A percentile compares a stretch with the other conserved stretches of the same genome.
phyloP scores from a whole-genome alignment of 2,888 invertebrate species.

The Drosophila borborema region DNA sequence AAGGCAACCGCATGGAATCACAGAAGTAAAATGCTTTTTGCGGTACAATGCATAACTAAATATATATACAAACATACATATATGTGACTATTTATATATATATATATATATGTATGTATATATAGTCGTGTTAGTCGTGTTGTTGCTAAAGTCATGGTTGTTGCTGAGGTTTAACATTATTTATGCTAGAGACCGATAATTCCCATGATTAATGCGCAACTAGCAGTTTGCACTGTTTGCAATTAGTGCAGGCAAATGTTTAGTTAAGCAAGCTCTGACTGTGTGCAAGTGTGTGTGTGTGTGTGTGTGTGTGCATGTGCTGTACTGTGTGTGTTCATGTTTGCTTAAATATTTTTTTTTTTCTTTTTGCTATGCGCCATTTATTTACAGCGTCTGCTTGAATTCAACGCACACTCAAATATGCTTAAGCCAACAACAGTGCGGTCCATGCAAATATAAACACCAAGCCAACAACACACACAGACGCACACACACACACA shows the following conservation, averaged over 20 bases:
- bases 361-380: slow-evolving; percentile 47
- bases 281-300: slow-evolving; percentile 9
- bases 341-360: slow-evolving; percentile 60
- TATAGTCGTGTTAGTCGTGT: slow-evolving; percentile 9
- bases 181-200: slow-evolving; percentile 62
- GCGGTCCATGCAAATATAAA: slow-evolving; percentile 13
- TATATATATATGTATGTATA: slow-evolving; percentile 8
- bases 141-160: slow-evolving; percentile 38
- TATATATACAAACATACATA: neutral
- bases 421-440: slow-evolving; percentile 52
- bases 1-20: slow-evolving; percentile 53
- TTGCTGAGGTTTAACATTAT: slow-evolving; percentile 49
- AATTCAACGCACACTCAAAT: slow-evolving; percentile 55
- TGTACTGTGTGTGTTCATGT: slow-evolving; percentile 17
- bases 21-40: slow-evolving; percentile 63
- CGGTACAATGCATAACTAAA: slow-evolving; percentile 30
- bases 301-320: neutral
- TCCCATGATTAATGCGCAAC: slow-evolving; percentile 65
- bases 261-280: slow-evolving; percentile 36
- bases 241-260: slow-evolving; percentile 68
- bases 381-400: slow-evolving; percentile 54
- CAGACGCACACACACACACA: slow-evolving; percentile 7
- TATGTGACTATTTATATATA: slow-evolving; percentile 1
- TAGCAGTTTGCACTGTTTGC: slow-evolving; percentile 48
- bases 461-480: slow-evolving; percentile 48